These are phyloP conservation scores for Zosterops lateralis DNA, from an alignment of 2,113 vertebrate species.

Conservation along the genomic window DNA sequence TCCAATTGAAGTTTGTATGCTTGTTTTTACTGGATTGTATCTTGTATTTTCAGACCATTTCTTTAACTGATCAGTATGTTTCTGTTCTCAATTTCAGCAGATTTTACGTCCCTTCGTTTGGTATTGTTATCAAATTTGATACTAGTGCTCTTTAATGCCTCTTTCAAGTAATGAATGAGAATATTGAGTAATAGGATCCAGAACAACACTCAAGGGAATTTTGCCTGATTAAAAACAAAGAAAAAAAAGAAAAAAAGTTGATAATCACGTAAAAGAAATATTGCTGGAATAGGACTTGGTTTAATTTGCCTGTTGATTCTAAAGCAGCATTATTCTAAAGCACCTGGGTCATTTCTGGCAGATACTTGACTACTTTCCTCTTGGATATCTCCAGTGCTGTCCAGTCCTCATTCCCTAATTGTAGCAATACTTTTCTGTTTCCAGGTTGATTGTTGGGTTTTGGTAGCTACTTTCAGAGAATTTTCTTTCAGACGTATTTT, in stretches of 20 bases:
- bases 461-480: neutral
- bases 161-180: neutral
- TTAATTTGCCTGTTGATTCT: neutral
- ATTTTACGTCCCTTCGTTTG: neutral
- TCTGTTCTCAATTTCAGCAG: neutral
- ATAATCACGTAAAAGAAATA: neutral
- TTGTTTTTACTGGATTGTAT: neutral
- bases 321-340: neutral
- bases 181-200: neutral
- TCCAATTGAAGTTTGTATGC: neutral
- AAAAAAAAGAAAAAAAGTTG: neutral
- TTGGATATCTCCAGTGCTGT: neutral
- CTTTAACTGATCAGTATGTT: neutral
- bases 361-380: neutral
- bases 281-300: neutral
- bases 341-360: neutral
- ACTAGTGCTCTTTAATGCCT: neutral
- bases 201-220: neutral
- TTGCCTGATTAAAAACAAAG: neutral
- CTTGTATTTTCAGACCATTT: neutral
- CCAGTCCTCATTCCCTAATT: neutral
- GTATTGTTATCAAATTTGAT: neutral
- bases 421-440: neutral
- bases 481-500: neutral
- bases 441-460: neutral